phyloP scores from a whole-genome alignment of 2,888 invertebrate species.

The Frankliniella intonsa region DNA sequence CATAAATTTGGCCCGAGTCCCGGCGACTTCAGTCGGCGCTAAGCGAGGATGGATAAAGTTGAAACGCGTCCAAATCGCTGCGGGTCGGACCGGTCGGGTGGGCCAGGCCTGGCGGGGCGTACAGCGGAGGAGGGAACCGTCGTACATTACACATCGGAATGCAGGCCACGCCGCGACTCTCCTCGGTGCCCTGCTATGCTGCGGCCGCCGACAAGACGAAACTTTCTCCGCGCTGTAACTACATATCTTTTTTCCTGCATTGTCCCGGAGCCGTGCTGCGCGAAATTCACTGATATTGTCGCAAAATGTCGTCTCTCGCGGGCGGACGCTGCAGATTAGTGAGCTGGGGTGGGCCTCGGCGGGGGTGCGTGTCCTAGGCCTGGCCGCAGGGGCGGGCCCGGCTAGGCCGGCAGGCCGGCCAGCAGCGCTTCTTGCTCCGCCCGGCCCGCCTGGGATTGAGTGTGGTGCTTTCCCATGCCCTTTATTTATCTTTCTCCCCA shows the following conservation, averaged over 20 bases:
- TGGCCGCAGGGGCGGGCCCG: neutral
- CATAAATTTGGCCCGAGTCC: constrained; percentile 6
- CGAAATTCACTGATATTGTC: neutral
- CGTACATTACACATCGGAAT: too few relatives aligned
- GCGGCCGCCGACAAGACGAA: too few relatives aligned
- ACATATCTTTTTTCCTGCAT: too few relatives aligned
- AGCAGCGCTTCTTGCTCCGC: neutral
- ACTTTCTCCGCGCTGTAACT: too few relatives aligned
- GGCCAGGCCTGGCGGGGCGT: too few relatives aligned
- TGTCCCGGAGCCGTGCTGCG: too few relatives aligned
- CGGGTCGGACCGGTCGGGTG: neutral
- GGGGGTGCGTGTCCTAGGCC: neutral
- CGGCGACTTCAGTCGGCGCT: neutral
- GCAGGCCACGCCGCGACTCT: too few relatives aligned
- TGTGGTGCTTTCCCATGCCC: constrained; percentile 10
- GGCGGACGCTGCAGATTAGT: too few relatives aligned
- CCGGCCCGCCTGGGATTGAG: neutral
- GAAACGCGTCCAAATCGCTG: constrained; percentile 26
- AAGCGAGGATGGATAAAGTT: constrained; percentile 26
- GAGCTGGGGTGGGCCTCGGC: too few relatives aligned
- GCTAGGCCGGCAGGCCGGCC: too few relatives aligned
- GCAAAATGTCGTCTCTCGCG: neutral
- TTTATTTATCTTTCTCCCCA: constrained; percentile 12
- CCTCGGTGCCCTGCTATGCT: too few relatives aligned
- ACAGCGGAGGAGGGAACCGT: too few relatives aligned